Percentiles rank a stretch among this genome's conserved stretches.
Conservation (phyloP, 2,888 invertebrate genomes). For the Metallyticus violacea region DNA sequence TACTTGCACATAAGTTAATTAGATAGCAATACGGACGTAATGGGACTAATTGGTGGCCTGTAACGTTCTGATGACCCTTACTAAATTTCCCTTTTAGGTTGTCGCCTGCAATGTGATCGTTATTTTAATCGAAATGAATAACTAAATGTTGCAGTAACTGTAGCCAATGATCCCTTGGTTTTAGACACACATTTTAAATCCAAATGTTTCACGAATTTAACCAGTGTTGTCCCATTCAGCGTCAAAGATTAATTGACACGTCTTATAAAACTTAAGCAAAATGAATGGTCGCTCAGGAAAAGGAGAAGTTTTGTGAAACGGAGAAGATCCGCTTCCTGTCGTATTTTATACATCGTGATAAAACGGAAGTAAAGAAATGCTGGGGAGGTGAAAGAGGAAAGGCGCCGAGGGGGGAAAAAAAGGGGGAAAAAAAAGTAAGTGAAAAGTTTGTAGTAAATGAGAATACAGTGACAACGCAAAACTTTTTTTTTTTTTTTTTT, state of each 20-base stretch:
- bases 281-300: not conserved
- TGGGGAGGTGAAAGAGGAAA: not conserved
- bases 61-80: not conserved
- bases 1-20: not conserved
- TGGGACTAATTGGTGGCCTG: not conserved
- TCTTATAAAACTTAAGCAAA: not conserved
- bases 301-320: not conserved
- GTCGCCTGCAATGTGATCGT: not conserved
- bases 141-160: not conserved
- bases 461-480: not conserved
- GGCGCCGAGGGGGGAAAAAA: not conserved
- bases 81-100: not conserved
- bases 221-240: not conserved
- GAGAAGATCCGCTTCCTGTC: not conserved
- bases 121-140: not conserved
- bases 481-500: no score
- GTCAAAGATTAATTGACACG: not conserved
- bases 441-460: not conserved
- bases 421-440: not conserved
- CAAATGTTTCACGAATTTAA: not conserved
- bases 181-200: not conserved
- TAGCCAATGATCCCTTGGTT: not conserved
- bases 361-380: not conserved
- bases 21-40: not conserved
- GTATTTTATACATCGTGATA: not conserved